Conservation (phyloP, 2,113 vertebrate genomes). For the Otis tarda region DNA sequence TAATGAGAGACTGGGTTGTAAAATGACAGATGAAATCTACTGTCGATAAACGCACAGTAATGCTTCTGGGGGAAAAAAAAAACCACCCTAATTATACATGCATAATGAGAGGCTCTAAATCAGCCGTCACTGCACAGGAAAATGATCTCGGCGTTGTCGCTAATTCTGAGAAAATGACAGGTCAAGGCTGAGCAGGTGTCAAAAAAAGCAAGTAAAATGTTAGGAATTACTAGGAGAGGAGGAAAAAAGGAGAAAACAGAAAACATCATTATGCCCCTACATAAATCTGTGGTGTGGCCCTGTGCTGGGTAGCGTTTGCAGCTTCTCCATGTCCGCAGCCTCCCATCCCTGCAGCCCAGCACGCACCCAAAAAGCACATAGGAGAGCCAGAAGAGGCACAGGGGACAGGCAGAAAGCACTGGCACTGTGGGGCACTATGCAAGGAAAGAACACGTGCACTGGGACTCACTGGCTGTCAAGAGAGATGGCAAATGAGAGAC, state of each 20-base stretch:
- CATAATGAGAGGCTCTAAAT: constrained; percentile 60
- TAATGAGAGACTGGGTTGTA: constrained; percentile 15
- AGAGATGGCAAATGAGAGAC: background rate
- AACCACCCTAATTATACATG: constrained; percentile 52
- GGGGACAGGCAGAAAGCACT: background rate
- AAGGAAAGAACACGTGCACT: background rate
- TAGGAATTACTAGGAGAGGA: background rate
- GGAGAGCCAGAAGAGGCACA: background rate
- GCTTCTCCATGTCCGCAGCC: background rate
- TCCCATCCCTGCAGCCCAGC: background rate
- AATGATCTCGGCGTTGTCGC: background rate
- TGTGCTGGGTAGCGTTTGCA: background rate
- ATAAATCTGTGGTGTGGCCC: background rate
- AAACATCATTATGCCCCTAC: background rate
- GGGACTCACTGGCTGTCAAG: background rate
- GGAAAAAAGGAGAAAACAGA: background rate
- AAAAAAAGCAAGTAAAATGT: constrained; percentile 42
- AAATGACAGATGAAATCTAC: constrained; percentile 37
- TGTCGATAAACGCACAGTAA: constrained; percentile 44
- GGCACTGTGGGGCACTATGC: fast-evolving
- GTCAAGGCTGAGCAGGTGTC: constrained; percentile 58
- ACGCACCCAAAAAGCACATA: background rate
- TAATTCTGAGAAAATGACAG: constrained; percentile 63
- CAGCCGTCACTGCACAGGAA: constrained; percentile 38
- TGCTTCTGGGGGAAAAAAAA: constrained; percentile 2